Percentiles rank a stretch among this genome's conserved stretches.
phyloP scores from a whole-genome alignment of 2,888 invertebrate species.

The Hofmannophila pseudospretella region DNA sequence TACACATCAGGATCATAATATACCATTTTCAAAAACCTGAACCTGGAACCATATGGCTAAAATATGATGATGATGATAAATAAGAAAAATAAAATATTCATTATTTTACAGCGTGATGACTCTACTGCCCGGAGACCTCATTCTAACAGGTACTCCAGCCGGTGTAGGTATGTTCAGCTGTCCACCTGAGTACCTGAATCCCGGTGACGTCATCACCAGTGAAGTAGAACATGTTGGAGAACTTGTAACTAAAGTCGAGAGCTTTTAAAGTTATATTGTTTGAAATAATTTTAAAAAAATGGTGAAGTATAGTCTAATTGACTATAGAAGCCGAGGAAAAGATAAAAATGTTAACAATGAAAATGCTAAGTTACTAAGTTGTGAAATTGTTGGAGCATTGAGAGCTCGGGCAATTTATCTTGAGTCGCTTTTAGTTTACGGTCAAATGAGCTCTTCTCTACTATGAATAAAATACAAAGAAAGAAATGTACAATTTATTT shows the following conservation, averaged over 20 bases:
- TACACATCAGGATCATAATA: too few relatives aligned
- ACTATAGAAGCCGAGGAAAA: neutral
- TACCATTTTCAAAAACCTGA: too few relatives aligned
- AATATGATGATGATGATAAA: too few relatives aligned
- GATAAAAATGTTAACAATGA: slow-evolving; percentile 8
- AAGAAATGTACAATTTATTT: slow-evolving; percentile 1
- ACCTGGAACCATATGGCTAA: too few relatives aligned
- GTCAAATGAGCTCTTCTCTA: slow-evolving; percentile 6
- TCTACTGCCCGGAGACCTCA: slow-evolving; percentile 88
- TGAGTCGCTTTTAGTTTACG: slow-evolving; percentile 9
- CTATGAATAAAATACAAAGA: slow-evolving; percentile 2
- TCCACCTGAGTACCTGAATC: slow-evolving; percentile 86
- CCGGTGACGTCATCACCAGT: slow-evolving; percentile 86
- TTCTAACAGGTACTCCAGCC: slow-evolving; percentile 89
- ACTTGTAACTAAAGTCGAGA: slow-evolving; percentile 26
- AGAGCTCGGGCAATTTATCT: slow-evolving; percentile 8
- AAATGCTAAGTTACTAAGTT: slow-evolving; percentile 7
- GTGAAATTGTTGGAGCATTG: slow-evolving; percentile 9
- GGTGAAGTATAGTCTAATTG: slow-evolving; percentile 1
- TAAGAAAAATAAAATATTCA: neutral
- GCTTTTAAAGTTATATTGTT: slow-evolving; percentile 27
- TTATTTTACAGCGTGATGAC: slow-evolving; percentile 79
- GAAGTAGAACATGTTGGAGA: slow-evolving; percentile 43
- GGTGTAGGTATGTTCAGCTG: slow-evolving; percentile 82
- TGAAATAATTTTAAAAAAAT: neutral